phyloP scores from a whole-genome alignment of 2,113 vertebrate genomes.

The Tauraco erythrolophus region DNA sequence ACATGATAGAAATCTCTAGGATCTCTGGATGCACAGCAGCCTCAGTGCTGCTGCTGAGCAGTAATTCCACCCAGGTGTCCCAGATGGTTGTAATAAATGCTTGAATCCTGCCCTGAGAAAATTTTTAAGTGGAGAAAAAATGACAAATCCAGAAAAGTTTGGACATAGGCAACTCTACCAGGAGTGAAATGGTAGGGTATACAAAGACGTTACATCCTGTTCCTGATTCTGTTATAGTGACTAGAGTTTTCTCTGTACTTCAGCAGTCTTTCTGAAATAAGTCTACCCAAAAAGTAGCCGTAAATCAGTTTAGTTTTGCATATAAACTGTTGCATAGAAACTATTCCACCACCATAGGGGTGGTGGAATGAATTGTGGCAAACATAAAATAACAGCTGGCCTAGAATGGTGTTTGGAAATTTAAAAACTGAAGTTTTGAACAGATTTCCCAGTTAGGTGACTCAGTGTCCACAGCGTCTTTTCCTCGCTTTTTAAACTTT shows the following conservation, averaged over 20 bases:
- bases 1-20: constrained; percentile 17
- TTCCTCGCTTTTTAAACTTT: background rate
- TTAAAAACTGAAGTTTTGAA: background rate
- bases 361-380: background rate
- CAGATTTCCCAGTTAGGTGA: constrained; percentile 7
- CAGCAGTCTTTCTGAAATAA: background rate
- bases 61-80: constrained; percentile 61
- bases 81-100: constrained; percentile 50
- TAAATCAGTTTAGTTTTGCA: background rate
- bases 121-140: background rate
- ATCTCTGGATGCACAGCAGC: constrained; percentile 46
- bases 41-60: constrained; percentile 21
- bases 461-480: background rate
- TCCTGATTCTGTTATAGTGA: background rate
- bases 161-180: background rate
- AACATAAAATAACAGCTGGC: background rate
- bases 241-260: background rate
- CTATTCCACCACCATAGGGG: background rate
- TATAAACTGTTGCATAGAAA: background rate
- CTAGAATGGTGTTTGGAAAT: background rate
- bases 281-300: background rate
- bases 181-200: background rate
- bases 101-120: constrained; percentile 28
- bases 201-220: background rate
- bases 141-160: background rate